Percentiles rank a stretch among this genome's conserved stretches.
These are phyloP conservation scores for Mesitornis unicolor DNA, from an alignment of 2,113 vertebrate genomes.

Conservation along the genomic window DNA sequence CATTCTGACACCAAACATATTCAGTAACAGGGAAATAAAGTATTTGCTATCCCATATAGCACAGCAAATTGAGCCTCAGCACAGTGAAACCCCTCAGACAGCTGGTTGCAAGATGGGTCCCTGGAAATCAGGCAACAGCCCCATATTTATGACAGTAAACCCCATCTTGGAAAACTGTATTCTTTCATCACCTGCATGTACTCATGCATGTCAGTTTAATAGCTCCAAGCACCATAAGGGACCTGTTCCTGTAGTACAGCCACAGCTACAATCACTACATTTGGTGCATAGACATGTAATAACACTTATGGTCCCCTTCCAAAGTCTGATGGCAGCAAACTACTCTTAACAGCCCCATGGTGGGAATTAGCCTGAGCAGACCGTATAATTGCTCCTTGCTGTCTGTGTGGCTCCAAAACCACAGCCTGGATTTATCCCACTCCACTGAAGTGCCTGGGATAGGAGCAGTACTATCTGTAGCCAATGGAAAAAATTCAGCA, in stretches of 20 bases:
- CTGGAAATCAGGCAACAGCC: neutral
- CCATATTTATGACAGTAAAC: neutral
- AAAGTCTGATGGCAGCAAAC: neutral
- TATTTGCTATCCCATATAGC: accelerated
- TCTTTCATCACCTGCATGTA: neutral
- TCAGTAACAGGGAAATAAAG: neutral
- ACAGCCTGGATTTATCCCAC: neutral
- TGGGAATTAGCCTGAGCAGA: neutral
- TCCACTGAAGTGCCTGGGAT: too few relatives aligned
- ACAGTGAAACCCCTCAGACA: neutral
- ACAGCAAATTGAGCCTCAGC: neutral
- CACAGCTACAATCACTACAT: neutral
- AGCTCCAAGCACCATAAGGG: neutral
- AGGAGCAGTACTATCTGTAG: neutral
- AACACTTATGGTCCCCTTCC: neutral
- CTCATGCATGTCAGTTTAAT: neutral
- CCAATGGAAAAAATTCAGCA: neutral
- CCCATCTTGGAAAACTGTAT: neutral
- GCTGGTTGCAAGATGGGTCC: neutral
- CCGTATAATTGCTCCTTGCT: neutral
- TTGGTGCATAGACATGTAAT: neutral
- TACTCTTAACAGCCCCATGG: neutral
- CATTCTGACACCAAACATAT: neutral
- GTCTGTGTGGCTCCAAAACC: neutral
- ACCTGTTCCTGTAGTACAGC: neutral